Evolutionary conservation across 2,113 vertebrate species (phyloP).

Genomic region (Oncorhynchus keta): DNA sequence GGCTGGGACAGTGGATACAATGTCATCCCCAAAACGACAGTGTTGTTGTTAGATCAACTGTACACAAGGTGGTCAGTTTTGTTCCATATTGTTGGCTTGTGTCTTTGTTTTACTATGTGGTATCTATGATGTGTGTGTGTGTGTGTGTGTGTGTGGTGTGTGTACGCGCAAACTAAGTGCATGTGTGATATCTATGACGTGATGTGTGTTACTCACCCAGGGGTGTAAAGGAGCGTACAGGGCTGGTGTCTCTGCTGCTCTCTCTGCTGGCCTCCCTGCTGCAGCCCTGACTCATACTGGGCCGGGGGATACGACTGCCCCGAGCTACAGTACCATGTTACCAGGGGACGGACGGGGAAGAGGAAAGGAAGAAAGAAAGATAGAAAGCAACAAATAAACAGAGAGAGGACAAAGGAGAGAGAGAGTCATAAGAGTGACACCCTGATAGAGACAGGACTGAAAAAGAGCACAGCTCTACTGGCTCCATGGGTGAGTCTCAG

Average conservation of each 20-base stretch:
- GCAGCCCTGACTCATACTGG: constrained; percentile 99
- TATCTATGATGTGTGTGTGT: too few species aligned
- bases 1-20: too few species aligned
- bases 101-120: too few species aligned
- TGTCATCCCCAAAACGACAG: too few species aligned
- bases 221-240: constrained; percentile 92
- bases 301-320: constrained; percentile 96
- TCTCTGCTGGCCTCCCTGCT: constrained; percentile 98
- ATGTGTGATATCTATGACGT: too few species aligned
- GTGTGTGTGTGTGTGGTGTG: too few species aligned
- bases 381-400: neutral
- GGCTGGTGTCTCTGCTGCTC: constrained; percentile 97
- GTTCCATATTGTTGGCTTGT: too few species aligned
- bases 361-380: constrained; percentile 44
- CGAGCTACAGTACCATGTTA: constrained; percentile 73
- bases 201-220: constrained; percentile 83
- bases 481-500: constrained; percentile 38
- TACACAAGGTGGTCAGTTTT: too few species aligned
- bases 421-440: constrained; percentile 31
- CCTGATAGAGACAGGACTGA: constrained; percentile 26
- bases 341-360: constrained; percentile 35
- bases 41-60: too few species aligned
- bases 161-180: too few species aligned
- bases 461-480: constrained; percentile 10
- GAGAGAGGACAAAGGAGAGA: constrained; percentile 45